These are phyloP conservation scores for Oryzias curvinotus DNA, from an alignment of 2,113 vertebrate species.

Conservation along the genomic window DNA sequence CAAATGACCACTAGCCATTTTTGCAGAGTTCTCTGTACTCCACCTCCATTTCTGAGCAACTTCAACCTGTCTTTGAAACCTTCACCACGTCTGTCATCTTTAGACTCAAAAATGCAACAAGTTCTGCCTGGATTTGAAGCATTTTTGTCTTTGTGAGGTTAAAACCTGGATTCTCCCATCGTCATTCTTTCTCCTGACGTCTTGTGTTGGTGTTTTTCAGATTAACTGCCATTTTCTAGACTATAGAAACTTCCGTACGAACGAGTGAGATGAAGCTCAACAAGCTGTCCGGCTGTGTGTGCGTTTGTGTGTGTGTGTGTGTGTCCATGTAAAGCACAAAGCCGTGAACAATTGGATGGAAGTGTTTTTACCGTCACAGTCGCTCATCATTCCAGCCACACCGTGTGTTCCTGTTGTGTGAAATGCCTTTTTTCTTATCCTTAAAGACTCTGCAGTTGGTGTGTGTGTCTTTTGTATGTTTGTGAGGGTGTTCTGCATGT, in stretches of 20 bases:
- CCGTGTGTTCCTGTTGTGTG: constrained; percentile 40
- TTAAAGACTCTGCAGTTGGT: constrained; percentile 18
- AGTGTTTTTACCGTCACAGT: constrained; percentile 42
- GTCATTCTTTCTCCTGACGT: constrained; percentile 30
- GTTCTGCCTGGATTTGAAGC: constrained; percentile 49
- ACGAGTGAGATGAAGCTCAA: constrained; percentile 21
- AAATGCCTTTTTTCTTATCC: constrained; percentile 48
- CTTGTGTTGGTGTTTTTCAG: constrained; percentile 48
- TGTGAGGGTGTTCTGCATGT: constrained; percentile 66
- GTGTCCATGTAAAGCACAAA: constrained; percentile 56
- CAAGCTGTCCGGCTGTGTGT: too few relatives aligned
- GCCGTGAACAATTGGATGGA: constrained; percentile 20
- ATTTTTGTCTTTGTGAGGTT: constrained; percentile 55
- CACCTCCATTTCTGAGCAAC: constrained; percentile 43
- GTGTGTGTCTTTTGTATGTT: constrained; percentile 39
- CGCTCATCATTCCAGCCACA: constrained; percentile 22
- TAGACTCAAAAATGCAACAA: constrained; percentile 52
- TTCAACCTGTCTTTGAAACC: constrained; percentile 35
- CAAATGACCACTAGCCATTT: constrained; percentile 51
- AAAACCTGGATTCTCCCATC: constrained; percentile 36
- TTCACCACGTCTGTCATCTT: constrained; percentile 29
- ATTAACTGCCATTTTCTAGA: constrained; percentile 77
- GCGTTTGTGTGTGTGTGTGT: not conserved
- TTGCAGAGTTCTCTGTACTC: constrained; percentile 47
- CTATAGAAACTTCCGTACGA: constrained; percentile 71